phyloP scores from a whole-genome alignment of 2,888 invertebrate species.

The Dioctria rufipes region DNA sequence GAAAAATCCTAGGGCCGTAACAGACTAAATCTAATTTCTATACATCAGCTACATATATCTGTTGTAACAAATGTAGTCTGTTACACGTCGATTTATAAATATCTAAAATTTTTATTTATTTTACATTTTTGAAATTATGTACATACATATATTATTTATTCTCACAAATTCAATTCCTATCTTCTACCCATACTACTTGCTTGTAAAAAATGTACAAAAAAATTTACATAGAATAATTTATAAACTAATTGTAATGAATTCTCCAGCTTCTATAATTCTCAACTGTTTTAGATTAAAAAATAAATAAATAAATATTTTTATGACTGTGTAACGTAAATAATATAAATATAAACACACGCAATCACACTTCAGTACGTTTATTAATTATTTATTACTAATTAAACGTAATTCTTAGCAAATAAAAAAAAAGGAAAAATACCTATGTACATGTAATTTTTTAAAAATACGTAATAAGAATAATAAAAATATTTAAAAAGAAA shows the following conservation, averaged over 20 bases:
- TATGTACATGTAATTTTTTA: constrained; percentile 38
- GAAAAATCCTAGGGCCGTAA: no score
- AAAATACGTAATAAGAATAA: not conserved
- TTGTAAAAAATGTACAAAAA: constrained; percentile 2
- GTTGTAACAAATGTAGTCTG: no score
- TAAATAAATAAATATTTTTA: not conserved
- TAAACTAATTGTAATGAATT: not conserved
- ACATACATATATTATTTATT: no score
- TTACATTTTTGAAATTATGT: no score
- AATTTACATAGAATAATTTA: not conserved
- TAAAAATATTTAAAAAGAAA: no score
- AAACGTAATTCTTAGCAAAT: constrained; percentile 14
- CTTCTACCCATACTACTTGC: no score
- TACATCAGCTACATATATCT: no score
- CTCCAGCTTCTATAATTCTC: constrained; percentile 2
- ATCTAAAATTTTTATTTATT: no score
- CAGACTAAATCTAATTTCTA: no score
- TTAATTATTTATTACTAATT: constrained; percentile 11
- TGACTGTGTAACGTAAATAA: not conserved
- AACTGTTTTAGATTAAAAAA: not conserved
- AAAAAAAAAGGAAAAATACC: not conserved
- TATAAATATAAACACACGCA: not conserved
- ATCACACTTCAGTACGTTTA: constrained; percentile 21
- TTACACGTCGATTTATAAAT: no score
- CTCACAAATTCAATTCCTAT: no score